Percentiles rank a stretch among this genome's conserved stretches.
phyloP scores from a whole-genome alignment of 2,888 invertebrate species.

The Cheilosia vulpina region DNA sequence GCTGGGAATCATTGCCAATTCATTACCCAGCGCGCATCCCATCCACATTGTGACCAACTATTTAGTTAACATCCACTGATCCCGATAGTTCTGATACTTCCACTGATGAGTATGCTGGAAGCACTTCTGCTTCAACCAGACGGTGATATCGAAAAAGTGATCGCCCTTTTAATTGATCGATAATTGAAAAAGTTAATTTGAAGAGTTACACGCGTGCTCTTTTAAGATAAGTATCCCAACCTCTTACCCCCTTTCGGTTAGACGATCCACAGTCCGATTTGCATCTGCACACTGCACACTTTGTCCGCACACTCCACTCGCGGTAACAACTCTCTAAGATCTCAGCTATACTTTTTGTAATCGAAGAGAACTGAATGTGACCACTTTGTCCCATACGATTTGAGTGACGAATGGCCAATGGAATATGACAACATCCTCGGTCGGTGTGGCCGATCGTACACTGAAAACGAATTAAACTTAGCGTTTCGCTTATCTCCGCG shows the following conservation, averaged over 20 bases:
- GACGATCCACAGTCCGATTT: not conserved
- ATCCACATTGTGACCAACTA: slow-evolving; percentile 53
- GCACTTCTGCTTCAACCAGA: not conserved
- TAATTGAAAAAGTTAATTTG: slow-evolving; percentile 77
- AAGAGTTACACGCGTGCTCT: slow-evolving; percentile 76
- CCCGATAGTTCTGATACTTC: slow-evolving; percentile 22
- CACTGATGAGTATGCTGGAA: not conserved
- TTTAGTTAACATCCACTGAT: slow-evolving; percentile 36
- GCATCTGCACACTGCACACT: not conserved
- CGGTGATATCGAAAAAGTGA: slow-evolving; percentile 60
- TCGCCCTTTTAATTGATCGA: slow-evolving; percentile 76
- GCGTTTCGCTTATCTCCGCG: slow-evolving; percentile 68
- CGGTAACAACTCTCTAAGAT: slow-evolving; percentile 8
- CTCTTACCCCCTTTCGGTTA: not conserved
- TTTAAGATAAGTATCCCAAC: slow-evolving; percentile 66
- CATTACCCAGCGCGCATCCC: slow-evolving; percentile 32
- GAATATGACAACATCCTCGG: slow-evolving; percentile 60
- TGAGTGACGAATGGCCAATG: slow-evolving; percentile 62
- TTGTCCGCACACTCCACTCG: not conserved
- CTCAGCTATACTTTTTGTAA: slow-evolving; percentile 33
- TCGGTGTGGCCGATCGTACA: slow-evolving; percentile 23
- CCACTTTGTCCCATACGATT: slow-evolving; percentile 52
- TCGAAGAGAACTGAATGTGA: slow-evolving; percentile 36
- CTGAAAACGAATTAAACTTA: slow-evolving; percentile 66
- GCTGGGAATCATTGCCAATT: not conserved